Evolutionary conservation across 2,797 vertebrate species (phyloP), one percentile per base, ranked within the genome.

Genomic region (Oceanodroma leucorhoa): DNA sequence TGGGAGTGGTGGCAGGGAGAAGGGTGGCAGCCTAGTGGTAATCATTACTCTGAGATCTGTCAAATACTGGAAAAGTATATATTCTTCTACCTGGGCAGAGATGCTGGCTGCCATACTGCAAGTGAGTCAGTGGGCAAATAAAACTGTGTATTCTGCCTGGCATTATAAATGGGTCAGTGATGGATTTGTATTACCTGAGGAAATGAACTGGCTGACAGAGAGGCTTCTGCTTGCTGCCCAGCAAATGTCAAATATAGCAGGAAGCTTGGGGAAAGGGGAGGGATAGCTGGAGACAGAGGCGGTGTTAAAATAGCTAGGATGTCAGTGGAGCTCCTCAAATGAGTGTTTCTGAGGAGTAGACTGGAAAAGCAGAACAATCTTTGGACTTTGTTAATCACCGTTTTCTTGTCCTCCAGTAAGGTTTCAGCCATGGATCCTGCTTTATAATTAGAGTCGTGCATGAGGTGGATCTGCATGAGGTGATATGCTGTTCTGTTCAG

Each of bases 141-240:
- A 81, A 92, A 71, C 29, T 81, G 3, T 83, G 41, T 83, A 43
- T 91, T 83, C 89, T 91, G 76, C 65, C 81, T 92, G 79, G 58
- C 87, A 80, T 96, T 94, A 84, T 93, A 96, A 96, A 89, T 93
- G 85, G 95, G 86, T 92, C 90, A 96, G 58, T 83, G 82, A 93
- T 94, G 87, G 93, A 96, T 94, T 90, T 96, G 89, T 88, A 84
- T 96, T 93, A 96, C 95, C 93, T 94, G 81, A 96, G 89, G 95
- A 96, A 95, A 97, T 93, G 43, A 95, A 89, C 89, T 88, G 72
- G 69, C 36, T 6, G 73, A 83, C 77, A 58, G 90, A 84, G 50
- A 85, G 64, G 80, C 83, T 94, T 93, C 87, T 90, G 67, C 79
- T 83, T 79, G 89, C 69, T 93, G 78, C 77, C 90, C 78, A 95